These are phyloP conservation scores for Sabatieria punctata DNA, from an alignment of 2,888 invertebrate genomes.

Conservation along the genomic window DNA sequence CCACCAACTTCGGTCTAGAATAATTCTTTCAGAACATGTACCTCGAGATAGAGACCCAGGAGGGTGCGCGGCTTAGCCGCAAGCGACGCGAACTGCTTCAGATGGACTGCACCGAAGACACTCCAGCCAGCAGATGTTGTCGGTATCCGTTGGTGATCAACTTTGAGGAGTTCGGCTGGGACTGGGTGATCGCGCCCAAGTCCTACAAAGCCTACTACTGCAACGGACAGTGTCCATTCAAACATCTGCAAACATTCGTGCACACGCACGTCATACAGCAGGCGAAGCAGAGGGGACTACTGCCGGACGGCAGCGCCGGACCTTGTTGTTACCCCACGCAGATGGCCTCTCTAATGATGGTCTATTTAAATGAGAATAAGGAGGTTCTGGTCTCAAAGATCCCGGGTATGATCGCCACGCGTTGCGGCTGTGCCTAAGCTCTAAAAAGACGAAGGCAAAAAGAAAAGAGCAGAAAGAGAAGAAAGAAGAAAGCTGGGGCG, in stretches of 20 bases:
- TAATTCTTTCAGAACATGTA: conserved; percentile 18
- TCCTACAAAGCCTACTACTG: conserved; percentile 89
- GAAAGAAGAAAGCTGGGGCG: too few relatives aligned
- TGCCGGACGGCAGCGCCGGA: conserved; percentile 53
- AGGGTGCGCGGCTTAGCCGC: conserved; percentile 9
- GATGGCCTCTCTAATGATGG: conserved; percentile 57
- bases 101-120: conserved; percentile 19
- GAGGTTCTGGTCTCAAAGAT: conserved; percentile 40
- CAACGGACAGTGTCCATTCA: conserved; percentile 76
- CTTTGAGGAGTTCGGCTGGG: too few relatives aligned
- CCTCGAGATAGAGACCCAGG: conserved; percentile 17
- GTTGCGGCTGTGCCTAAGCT: conserved; percentile 86
- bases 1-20: too few relatives aligned
- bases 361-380: conserved; percentile 34
- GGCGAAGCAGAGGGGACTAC: too few relatives aligned
- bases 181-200: conserved; percentile 86
- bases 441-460: too few relatives aligned
- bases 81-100: conserved; percentile 16
- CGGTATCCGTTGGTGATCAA: conserved; percentile 80
- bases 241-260: conserved; percentile 65
- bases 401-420: conserved; percentile 83
- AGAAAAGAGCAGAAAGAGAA: too few relatives aligned
- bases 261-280: too few relatives aligned
- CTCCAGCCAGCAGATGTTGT: conserved; percentile 48
- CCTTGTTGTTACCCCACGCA: conserved; percentile 82